These are phyloP conservation scores for Lasioglossum albipes DNA, from an alignment of 1,140 invertebrate genomes.

Conservation along the genomic window DNA sequence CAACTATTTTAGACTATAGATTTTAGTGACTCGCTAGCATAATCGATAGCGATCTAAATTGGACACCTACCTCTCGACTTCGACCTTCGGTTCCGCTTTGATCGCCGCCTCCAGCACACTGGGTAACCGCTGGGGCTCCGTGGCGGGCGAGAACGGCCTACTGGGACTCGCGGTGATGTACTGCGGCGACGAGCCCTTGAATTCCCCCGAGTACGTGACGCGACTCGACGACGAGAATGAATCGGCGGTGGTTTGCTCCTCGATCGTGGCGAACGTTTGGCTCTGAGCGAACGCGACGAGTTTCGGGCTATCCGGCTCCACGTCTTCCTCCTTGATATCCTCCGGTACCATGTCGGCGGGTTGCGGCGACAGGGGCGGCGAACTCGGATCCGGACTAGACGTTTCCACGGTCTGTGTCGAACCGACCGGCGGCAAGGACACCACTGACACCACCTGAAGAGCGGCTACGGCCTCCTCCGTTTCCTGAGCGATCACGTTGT, in stretches of 20 bases:
- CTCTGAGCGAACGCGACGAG: slow-evolving; percentile 69
- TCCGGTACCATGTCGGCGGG: slow-evolving; percentile 66
- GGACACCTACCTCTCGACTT: slow-evolving; percentile 85
- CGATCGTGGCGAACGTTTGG: slow-evolving; percentile 67
- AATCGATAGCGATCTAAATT: not conserved
- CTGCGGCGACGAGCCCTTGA: slow-evolving; percentile 65
- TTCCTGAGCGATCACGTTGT: slow-evolving; percentile 80
- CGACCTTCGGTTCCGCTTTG: slow-evolving; percentile 91
- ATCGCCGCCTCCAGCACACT: slow-evolving; percentile 91
- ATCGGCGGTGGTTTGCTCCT: slow-evolving; percentile 62
- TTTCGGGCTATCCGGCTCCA: slow-evolving; percentile 72
- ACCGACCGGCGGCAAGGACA: slow-evolving; percentile 80
- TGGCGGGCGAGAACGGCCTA: slow-evolving; percentile 73
- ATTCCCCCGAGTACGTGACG: slow-evolving; percentile 65
- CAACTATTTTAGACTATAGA: too few species aligned
- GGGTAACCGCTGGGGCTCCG: slow-evolving; percentile 79
- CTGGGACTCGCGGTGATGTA: slow-evolving; percentile 71
- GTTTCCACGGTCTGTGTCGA: slow-evolving; percentile 82
- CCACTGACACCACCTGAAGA: slow-evolving; percentile 81
- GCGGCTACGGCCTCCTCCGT: slow-evolving; percentile 80
- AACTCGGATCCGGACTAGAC: slow-evolving; percentile 80
- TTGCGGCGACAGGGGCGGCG: slow-evolving; percentile 79
- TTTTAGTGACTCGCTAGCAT: too few species aligned
- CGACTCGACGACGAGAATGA: slow-evolving; percentile 61
- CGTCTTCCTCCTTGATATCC: slow-evolving; percentile 71